Evolutionary conservation across 1,140 invertebrate genomes (phyloP), one percentile per base, ranked within the genome.

Genomic region (Ostrea edulis): DNA sequence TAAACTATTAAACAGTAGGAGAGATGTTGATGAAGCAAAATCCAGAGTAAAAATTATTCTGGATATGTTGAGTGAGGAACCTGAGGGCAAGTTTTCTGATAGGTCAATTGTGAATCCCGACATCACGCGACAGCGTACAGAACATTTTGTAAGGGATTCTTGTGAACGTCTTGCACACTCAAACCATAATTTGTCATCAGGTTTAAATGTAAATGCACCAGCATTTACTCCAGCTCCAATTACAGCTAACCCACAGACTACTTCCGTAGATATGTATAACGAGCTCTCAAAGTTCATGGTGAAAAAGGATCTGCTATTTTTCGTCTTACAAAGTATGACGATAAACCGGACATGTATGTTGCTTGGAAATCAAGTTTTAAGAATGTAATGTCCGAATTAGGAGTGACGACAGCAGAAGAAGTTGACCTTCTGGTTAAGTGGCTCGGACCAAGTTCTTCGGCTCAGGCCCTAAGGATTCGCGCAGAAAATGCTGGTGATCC

Each of bases 401-500:
- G 81, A 7, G 68, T 87, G 5, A 53, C 89, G 8, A 7, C 44
- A 20, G 52, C 35, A 17, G 88, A 90, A 85, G 86, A 90, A 54
- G 1, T 89, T 14, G 88, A 90, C 54, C n/a, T 90, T 51, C 52
- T 89, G 25, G 20, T 81, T 14, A 90, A 89, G 54, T 90, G 86
- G 85, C 77, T 85, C 52, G 14, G 71, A 44, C 82, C 82, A 25
- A 83, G n/a, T 14, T 83, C n/a, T 29, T 83, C 82, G 11, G 12
- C 22, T 1, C 44, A 44, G 11, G 82, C 51, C 35, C n/a, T 29
- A 20, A 25, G 82, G 11, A 35, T 44, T 12, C 8, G 82, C 7
- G 51, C 82, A 0, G 8, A n/a, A 25, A 83, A 83, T n/a, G 12
- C 44, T 51, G 29, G n/a, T 35, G 51, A 83, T n/a, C 25, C 82